A percentile compares a stretch with the other conserved stretches of the same genome.
Conservation (phyloP, 2,888 invertebrate species). For the Alcis repandata region DNA sequence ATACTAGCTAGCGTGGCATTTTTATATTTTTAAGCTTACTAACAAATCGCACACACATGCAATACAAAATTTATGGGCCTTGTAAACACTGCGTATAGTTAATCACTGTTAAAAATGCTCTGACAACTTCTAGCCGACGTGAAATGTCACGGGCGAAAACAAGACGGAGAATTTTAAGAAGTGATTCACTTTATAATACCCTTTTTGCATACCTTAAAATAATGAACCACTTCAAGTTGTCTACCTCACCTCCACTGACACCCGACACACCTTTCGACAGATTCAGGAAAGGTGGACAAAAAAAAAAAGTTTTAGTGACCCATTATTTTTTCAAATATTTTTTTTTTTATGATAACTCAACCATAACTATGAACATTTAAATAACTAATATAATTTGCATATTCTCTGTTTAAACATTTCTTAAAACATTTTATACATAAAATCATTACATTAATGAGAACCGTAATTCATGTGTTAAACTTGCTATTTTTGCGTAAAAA, state of each 20-base stretch:
- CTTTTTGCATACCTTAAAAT: not conserved
- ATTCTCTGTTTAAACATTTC: not conserved
- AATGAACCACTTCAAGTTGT: not conserved
- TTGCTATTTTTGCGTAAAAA: not conserved
- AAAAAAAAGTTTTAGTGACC: not conserved
- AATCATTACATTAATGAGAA: slow-evolving; percentile 12
- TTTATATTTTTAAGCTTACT: not conserved
- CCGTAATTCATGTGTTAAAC: not conserved
- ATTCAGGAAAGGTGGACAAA: not conserved
- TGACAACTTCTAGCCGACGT: no score
- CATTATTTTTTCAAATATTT: not conserved
- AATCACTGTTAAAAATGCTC: no score
- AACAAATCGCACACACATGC: not conserved
- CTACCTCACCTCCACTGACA: no score
- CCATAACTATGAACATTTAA: slow-evolving; percentile 3
- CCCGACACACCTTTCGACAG: not conserved
- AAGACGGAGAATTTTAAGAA: no score
- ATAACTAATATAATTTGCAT: not conserved
- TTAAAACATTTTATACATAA: not conserved
- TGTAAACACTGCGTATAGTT: no score
- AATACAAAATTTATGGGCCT: no score
- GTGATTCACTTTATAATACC: no score
- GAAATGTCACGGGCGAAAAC: no score
- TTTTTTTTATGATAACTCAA: slow-evolving; percentile 1
- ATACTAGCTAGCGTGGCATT: not conserved